phyloP scores from a whole-genome alignment of 2,113 vertebrate genomes.

The Serinus canaria region DNA sequence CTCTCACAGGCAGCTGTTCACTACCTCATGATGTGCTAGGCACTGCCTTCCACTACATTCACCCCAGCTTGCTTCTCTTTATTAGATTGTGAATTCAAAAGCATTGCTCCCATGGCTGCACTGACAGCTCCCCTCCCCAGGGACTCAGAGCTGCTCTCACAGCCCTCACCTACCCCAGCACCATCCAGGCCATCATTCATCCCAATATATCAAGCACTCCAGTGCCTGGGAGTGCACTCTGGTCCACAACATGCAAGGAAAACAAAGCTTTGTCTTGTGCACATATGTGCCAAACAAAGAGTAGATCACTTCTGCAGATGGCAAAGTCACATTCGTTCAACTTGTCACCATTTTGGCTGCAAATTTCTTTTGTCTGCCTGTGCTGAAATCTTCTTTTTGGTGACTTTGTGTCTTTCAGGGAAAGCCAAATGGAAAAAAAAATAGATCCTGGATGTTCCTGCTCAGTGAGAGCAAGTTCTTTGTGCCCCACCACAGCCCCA shows the following conservation, averaged over 20 bases:
- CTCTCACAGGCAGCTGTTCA: slow-evolving; percentile 31
- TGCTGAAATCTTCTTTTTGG: not conserved
- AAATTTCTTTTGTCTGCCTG: not conserved
- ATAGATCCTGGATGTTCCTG: not conserved
- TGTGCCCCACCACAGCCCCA: not conserved
- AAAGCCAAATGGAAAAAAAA: not conserved
- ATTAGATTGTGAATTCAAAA: not conserved
- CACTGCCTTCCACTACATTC: not conserved
- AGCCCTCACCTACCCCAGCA: not conserved
- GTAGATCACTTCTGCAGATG: not conserved
- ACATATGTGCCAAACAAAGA: not conserved
- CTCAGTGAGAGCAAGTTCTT: not conserved
- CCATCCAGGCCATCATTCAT: not conserved
- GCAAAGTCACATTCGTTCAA: not conserved
- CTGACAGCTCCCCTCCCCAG: not conserved
- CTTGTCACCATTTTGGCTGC: not conserved
- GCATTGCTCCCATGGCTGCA: not conserved
- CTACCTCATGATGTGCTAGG: not conserved
- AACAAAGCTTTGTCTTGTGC: not conserved
- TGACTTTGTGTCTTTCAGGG: not conserved
- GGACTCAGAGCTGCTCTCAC: not conserved
- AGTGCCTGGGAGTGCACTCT: not conserved
- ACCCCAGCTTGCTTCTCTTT: not conserved
- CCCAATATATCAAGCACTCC: not conserved
- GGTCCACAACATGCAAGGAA: not conserved